Evolutionary conservation across 2,888 invertebrate species (phyloP), one percentile per base, ranked within the genome.

Genomic region (Meganola albula): DNA sequence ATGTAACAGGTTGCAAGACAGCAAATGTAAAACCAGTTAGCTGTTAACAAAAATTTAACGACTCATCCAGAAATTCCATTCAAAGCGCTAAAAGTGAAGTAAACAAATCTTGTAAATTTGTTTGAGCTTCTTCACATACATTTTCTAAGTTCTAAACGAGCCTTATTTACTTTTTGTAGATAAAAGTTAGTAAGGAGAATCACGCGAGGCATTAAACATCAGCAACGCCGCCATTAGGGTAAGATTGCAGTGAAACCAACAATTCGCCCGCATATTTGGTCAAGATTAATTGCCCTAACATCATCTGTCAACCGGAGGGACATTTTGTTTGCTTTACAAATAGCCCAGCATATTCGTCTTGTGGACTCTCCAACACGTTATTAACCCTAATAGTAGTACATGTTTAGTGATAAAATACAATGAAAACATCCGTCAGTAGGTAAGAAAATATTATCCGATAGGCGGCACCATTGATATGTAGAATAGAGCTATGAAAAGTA

Each of bases 261-360:
- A 73, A 71, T 72, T 71, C 71, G 63, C 73, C 74, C 76, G 77
- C 73, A 75, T 79, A 76, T 79, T 79, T 74, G 79, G 80, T 78
- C 76, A 76, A 80, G 80, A 83, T 82, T 80, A 80, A 82, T 80
- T 80, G 74, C 71, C 71, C 63, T 66, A 75, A 75, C 76, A 77
- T 78, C 80, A 79, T 80, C 78, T 77, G 78, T 82, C 79, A 78
- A 72, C 70, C 66, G 62, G 60, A 57, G 63, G 68, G 71, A 59
- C 67, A 67, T 75, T 76, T 77, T 74, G 76, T 79, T 76, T 75
- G 69, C 55, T 40, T 52, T 65, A 74, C 74, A 75, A 78, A 79
- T 74, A 74, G 62, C 61, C 54, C 53, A 54, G 68, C 72, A 68
- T 62, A 63, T 69, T 58, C 60, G 57, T 61, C 59, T 61, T 57